Evolutionary conservation across 2,888 invertebrate genomes (phyloP).

Genomic region (Tenodera sinensis): DNA sequence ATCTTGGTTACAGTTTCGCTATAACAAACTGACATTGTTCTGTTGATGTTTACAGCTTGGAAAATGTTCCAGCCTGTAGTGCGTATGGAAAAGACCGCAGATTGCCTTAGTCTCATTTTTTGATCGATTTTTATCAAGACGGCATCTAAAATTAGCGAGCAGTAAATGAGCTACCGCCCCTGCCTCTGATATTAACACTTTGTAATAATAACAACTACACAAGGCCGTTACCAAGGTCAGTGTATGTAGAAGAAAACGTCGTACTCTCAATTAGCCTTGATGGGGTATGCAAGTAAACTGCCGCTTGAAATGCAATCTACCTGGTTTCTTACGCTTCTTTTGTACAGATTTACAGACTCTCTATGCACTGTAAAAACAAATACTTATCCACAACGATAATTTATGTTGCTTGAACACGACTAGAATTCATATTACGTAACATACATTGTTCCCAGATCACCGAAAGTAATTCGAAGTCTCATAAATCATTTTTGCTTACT

Average conservation of each 20-base stretch:
- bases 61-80: too few relatives aligned
- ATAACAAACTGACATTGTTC: too few relatives aligned
- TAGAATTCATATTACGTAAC: too few relatives aligned
- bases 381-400: too few relatives aligned
- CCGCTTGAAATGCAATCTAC: not conserved
- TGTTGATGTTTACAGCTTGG: too few relatives aligned
- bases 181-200: not conserved
- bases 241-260: too few relatives aligned
- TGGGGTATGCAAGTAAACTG: not conserved
- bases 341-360: not conserved
- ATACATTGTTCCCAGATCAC: too few relatives aligned
- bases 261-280: not conserved
- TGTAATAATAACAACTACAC: not conserved
- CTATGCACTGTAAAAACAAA: not conserved
- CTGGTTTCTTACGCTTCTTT: not conserved
- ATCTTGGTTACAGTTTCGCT: too few relatives aligned
- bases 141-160: not conserved
- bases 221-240: not conserved
- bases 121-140: not conserved
- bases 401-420: too few relatives aligned
- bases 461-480: too few relatives aligned
- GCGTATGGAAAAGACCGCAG: too few relatives aligned
- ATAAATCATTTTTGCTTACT: too few relatives aligned
- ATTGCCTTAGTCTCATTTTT: not conserved
- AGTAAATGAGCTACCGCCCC: not conserved